These are phyloP conservation scores for Danionella cerebrum DNA, from an alignment of 2,113 vertebrate species.

Conservation along the genomic window DNA sequence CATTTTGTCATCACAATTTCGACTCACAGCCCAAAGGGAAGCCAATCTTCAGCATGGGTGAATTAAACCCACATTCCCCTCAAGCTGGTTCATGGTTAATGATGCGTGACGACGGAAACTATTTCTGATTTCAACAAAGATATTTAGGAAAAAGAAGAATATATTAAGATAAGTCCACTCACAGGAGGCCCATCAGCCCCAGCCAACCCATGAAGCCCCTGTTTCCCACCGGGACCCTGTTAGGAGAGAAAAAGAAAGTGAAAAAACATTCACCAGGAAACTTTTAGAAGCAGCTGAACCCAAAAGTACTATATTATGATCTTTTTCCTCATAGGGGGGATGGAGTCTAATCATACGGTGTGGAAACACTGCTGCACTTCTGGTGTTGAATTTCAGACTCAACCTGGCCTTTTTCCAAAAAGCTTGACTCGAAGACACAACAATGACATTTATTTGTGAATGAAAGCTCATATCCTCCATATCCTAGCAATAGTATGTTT, in stretches of 20 bases:
- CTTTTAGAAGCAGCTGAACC: conserved; percentile 4
- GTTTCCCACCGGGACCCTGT: conserved; percentile 89
- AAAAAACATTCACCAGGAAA: neutral
- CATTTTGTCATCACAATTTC: neutral
- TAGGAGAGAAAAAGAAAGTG: conserved; percentile 36
- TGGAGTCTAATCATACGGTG: conserved; percentile 14
- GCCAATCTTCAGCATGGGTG: neutral
- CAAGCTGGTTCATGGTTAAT: neutral
- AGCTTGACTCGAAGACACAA: conserved; percentile 11
- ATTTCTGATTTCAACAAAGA: neutral
- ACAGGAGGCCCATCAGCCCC: conserved; percentile 94
- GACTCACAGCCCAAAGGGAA: neutral
- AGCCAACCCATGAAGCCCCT: conserved; percentile 80
- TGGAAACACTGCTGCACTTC: conserved; percentile 12
- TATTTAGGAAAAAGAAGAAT: neutral
- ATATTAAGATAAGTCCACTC: conserved; percentile 53
- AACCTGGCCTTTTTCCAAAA: conserved; percentile 21
- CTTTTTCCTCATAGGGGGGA: neutral
- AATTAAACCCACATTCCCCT: neutral
- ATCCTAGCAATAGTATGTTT: neutral
- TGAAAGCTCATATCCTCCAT: conserved; percentile 29
- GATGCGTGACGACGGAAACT: neutral
- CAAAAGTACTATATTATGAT: conserved; percentile 3
- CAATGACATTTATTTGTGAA: conserved; percentile 16
- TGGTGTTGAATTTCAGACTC: conserved; percentile 15